phyloP scores from a whole-genome alignment of 2,113 vertebrate genomes.

The Oceanites oceanicus region DNA sequence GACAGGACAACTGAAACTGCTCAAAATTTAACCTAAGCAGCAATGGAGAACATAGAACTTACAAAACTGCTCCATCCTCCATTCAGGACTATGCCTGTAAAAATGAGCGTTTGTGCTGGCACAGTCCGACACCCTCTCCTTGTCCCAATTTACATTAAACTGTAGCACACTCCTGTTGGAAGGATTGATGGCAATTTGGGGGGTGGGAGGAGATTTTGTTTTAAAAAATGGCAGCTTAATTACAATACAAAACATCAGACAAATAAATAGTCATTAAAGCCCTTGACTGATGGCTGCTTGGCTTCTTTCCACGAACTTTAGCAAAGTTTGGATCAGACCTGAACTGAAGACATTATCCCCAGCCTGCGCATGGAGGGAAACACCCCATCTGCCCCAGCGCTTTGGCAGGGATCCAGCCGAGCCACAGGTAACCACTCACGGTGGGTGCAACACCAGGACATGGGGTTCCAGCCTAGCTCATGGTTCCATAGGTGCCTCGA shows the following conservation, averaged over 20 bases:
- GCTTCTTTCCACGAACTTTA: background rate
- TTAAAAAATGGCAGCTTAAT: conserved; percentile 17
- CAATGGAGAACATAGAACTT: background rate
- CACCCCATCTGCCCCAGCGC: accelerated
- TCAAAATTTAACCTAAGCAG: background rate
- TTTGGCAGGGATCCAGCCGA: background rate
- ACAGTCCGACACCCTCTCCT: background rate
- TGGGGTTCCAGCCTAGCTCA: background rate
- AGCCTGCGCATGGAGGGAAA: background rate
- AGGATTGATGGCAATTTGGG: background rate
- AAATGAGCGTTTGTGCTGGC: conserved; percentile 22
- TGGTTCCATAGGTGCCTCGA: accelerated
- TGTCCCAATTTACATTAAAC: conserved; percentile 18
- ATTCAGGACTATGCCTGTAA: background rate
- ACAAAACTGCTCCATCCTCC: background rate
- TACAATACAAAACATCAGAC: conserved; percentile 25
- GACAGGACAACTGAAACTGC: background rate
- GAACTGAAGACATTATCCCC: background rate
- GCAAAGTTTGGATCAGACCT: background rate
- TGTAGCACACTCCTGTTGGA: background rate
- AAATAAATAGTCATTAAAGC: conserved; percentile 40
- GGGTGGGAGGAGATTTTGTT: background rate
- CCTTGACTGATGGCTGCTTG: background rate
- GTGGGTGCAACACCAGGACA: background rate
- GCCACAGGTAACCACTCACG: accelerated